These are phyloP conservation scores for Dromaius novaehollandiae DNA, from an alignment of 2,113 vertebrate species.

Conservation along the genomic window DNA sequence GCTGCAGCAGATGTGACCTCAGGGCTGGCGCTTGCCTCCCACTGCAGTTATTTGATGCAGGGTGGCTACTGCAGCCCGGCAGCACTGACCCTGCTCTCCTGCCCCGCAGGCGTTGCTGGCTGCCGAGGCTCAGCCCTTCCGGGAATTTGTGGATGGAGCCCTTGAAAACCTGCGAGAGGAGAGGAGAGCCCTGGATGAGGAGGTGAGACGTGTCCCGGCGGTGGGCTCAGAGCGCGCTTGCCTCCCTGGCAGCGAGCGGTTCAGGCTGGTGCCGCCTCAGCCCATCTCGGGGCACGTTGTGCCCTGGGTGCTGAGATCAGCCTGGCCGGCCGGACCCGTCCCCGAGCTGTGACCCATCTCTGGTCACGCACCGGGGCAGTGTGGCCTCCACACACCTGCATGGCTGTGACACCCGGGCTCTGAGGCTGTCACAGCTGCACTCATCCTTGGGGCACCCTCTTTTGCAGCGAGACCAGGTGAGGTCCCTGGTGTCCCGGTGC, in stretches of 20 bases:
- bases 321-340: background rate
- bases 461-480: constrained; percentile 54
- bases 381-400: background rate
- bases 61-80: background rate
- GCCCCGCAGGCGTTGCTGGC: constrained; percentile 58
- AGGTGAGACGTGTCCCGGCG: constrained; percentile 25
- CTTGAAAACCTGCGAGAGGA: constrained; percentile 63
- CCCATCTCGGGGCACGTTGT: accelerated
- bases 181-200: constrained; percentile 15
- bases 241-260: accelerated
- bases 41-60: background rate
- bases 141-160: constrained; percentile 27
- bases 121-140: background rate
- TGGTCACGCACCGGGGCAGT: background rate
- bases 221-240: accelerated
- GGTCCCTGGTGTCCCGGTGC: constrained; percentile 70
- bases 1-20: background rate
- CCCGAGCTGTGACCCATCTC: background rate
- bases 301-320: background rate
- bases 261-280: accelerated
- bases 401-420: background rate
- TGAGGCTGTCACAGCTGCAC: background rate
- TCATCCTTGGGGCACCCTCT: background rate
- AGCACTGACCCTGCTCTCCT: background rate
- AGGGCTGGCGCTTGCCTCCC: background rate